These are phyloP conservation scores for Parthenolecanium corni DNA, from an alignment of 2,888 invertebrate genomes.

Conservation along the genomic window DNA sequence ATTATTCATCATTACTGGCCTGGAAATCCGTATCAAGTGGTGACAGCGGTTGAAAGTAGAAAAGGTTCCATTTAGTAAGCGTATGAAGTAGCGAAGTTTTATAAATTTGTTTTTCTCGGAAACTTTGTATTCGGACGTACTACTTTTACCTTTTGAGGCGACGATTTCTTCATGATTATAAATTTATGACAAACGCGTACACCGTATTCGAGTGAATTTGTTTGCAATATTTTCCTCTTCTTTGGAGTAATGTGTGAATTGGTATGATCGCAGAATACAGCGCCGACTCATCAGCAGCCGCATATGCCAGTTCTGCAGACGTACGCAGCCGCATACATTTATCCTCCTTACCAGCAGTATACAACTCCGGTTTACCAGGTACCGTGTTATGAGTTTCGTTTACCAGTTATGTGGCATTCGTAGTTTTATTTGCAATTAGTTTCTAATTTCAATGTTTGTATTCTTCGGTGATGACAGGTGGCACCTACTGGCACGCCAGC, in stretches of 20 bases:
- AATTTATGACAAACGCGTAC: no score
- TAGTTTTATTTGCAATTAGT: background rate
- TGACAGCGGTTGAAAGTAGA: no score
- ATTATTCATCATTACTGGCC: no score
- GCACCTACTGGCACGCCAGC: slow-evolving; percentile 20
- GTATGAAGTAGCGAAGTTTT: no score
- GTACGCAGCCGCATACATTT: slow-evolving; percentile 26
- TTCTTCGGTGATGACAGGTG: slow-evolving; percentile 8
- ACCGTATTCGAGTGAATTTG: no score
- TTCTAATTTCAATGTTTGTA: background rate
- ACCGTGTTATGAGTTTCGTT: background rate
- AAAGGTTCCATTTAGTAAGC: no score
- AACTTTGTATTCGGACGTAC: no score
- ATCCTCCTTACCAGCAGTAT: slow-evolving; percentile 27
- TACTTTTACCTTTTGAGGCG: background rate
- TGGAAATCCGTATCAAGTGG: no score
- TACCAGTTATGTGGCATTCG: background rate
- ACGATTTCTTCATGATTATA: background rate
- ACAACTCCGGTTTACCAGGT: slow-evolving; percentile 26
- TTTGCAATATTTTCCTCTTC: no score
- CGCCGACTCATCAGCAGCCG: slow-evolving; percentile 27
- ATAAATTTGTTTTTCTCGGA: no score
- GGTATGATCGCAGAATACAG: slow-evolving; percentile 15
- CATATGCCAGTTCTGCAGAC: slow-evolving; percentile 24
- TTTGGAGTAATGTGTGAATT: background rate